Evolutionary conservation across 1,140 invertebrate genomes (phyloP).

Genomic region (Phymastichus coffea): DNA sequence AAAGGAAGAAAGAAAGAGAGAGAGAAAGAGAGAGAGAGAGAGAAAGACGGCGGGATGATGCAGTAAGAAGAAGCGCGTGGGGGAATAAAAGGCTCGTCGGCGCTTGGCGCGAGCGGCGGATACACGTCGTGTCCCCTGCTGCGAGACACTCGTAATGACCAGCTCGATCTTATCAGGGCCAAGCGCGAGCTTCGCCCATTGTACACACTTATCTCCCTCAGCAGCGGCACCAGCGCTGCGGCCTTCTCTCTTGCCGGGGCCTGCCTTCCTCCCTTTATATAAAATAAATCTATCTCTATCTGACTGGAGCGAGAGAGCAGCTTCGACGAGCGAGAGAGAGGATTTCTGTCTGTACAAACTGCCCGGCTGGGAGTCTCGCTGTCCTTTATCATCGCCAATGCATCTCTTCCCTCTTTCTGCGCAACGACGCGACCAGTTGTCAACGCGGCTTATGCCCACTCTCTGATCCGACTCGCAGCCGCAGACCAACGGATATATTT

Average conservation of each 20-base stretch:
- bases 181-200: conserved; percentile 39
- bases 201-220: conserved; percentile 43
- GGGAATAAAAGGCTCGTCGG: conserved; percentile 15
- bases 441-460: too few species aligned
- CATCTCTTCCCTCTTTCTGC: conserved; percentile 5
- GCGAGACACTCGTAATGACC: conserved; percentile 51
- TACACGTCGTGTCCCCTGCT: conserved; percentile 42
- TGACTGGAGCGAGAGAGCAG: conserved; percentile 1
- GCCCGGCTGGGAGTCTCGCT: conserved; percentile 4
- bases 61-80: conserved; percentile 10
- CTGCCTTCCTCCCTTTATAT: conserved; percentile 16
- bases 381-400: conserved; percentile 10
- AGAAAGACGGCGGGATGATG: conserved; percentile 24
- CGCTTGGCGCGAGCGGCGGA: not conserved
- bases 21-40: conserved; percentile 7
- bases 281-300: conserved; percentile 29
- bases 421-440: too few species aligned
- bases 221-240: too few species aligned
- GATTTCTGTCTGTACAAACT: conserved; percentile 22
- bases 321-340: not conserved
- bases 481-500: too few species aligned
- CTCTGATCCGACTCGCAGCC: too few species aligned
- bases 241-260: conserved; percentile 31
- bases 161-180: conserved; percentile 47
- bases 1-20: not conserved